Base-by-base conservation (phyloP, 2,888 invertebrate species). In the Adelognathus sp. region DNA sequence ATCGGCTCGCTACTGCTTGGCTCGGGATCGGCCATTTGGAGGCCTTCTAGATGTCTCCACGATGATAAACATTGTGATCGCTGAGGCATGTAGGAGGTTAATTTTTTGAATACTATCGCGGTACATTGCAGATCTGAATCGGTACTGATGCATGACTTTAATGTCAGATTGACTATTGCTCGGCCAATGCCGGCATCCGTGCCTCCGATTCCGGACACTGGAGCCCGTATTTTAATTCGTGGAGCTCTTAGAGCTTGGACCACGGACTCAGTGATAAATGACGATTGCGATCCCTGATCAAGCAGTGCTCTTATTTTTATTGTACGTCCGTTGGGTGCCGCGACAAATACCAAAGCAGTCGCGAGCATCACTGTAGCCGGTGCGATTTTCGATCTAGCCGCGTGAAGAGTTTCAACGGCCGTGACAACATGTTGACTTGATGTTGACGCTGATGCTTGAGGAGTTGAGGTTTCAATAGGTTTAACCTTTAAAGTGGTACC, bases 271-370 rank as follows among this genome's bases (percentile, higher is more conserved):
- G 82, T 78, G 11, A 84, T 44, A 54, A 83, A 83, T 0, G 79
- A 72, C 1, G 77, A 70, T 27, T 82, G 78, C 0, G 79, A 81
- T 0, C 83, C 81, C 50, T 79, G 77, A 64, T 84, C 82, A 1
- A 84, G 31, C 41, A 81, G 33, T 0, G 70, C 81, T 14, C 80
- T 76, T 11, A 66, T n/a, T n/a, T n/a, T n/a, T n/a, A n/a, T n/a
- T n/a, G n/a, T 54, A 29, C 64, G 36, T 21, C 80, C 80, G 3
- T 29, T 50, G 3, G 44, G 11, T 2, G 63, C n/a, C 6, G 39
- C 11, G 11, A 80, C n/a, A n/a, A 56, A 33, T 6, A 80, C 69
- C 9, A 50, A 61, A 0, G 76, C 82, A 9, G 78, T 82, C 3
- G 76, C 76, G 5, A 76, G 63, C 36, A 80, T 29, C n/a, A 81